Percentiles rank a stretch among this genome's conserved stretches.
Evolutionary conservation across 2,888 invertebrate species (phyloP).

Genomic region (Tinea pellionella): DNA sequence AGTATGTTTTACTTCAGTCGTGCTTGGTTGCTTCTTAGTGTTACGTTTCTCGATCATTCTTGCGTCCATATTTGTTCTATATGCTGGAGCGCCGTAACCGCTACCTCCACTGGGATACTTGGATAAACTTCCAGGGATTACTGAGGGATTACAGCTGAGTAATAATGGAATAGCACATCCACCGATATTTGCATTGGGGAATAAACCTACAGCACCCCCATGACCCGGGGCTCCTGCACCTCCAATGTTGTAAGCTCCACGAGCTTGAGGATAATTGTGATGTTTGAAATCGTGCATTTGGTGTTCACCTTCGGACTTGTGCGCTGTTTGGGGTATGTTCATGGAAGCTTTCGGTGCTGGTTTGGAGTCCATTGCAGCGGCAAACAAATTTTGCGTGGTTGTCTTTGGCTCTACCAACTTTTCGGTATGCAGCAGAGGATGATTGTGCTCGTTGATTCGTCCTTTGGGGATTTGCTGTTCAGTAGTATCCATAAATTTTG

Average conservation of each 20-base stretch:
- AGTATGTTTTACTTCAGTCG: not conserved
- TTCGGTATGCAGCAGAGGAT: not conserved
- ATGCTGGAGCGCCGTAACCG: slow-evolving; percentile 19
- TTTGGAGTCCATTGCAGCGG: not conserved
- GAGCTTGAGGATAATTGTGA: not conserved
- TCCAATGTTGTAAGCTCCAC: slow-evolving; percentile 6
- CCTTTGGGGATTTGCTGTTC: not conserved
- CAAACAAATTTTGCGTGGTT: not conserved
- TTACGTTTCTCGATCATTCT: slow-evolving; percentile 21
- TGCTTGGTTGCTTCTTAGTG: not conserved
- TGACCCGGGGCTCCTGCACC: slow-evolving; percentile 17
- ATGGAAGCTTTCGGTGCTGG: not conserved
- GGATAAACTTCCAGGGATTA: slow-evolving; percentile 45
- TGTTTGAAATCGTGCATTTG: not conserved
- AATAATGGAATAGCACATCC: slow-evolving; percentile 51
- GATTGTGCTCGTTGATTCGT: not conserved
- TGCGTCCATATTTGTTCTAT: slow-evolving; percentile 40
- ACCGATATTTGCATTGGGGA: slow-evolving; percentile 49
- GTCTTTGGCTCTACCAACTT: not conserved
- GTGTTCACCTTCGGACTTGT: not conserved
- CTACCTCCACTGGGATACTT: slow-evolving; percentile 26
- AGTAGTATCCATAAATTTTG: not conserved
- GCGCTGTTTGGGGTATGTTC: not conserved
- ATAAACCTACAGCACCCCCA: slow-evolving; percentile 40
- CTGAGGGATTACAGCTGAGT: slow-evolving; percentile 53